Base-by-base conservation (phyloP, 2,888 invertebrate genomes). In the Chalcosyrphus nemorum region DNA sequence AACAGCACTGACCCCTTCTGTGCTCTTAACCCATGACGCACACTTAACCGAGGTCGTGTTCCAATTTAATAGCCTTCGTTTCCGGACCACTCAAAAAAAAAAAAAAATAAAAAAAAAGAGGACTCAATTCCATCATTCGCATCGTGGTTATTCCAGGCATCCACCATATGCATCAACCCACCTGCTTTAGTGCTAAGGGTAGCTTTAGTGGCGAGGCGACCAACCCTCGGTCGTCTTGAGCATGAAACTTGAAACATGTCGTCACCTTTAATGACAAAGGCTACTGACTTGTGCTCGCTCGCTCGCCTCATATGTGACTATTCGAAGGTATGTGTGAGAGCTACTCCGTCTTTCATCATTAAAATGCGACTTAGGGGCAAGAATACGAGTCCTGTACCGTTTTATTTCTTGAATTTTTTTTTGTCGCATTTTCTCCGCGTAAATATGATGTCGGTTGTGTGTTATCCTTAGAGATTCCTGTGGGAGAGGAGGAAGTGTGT, bases 31-130 rank as follows among this genome's bases (percentile, higher is more conserved):
- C 84, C 74, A 54, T 80, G 84, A 59, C 80, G 84, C 84, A 80
- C 75, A 75, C 84, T 84, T 80, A 80, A 61, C 80, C 74, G 84
- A 84, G 84, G 84, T 84, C 84, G 70, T 84, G 84, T 59, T 84
- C 84, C 80, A 84, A 70, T 84, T 84, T 84, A 80, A 84, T 84
- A 80, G 84, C 84, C 80, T 84, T 84, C 84, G 70, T 84, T 84
- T 84, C 84, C 84, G 80, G 75, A 75, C 68, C 70, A 74, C 72
- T 77, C 56, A 21, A 38, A 68, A 41, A 43, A 27, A 27, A 47
- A 54, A 54, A 41, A 32, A 24, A 59, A 61, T n/a, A 61, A 38
- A 54, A 24, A 24, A 54, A 61, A 61, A 38, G 41, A 78, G 61
- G 41, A 84, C 74, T 84, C 82, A 68, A 63, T 74, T 74, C 66